Evolutionary conservation across 2,888 invertebrate genomes (phyloP).

Genomic region (Synanthedon vespiformis): DNA sequence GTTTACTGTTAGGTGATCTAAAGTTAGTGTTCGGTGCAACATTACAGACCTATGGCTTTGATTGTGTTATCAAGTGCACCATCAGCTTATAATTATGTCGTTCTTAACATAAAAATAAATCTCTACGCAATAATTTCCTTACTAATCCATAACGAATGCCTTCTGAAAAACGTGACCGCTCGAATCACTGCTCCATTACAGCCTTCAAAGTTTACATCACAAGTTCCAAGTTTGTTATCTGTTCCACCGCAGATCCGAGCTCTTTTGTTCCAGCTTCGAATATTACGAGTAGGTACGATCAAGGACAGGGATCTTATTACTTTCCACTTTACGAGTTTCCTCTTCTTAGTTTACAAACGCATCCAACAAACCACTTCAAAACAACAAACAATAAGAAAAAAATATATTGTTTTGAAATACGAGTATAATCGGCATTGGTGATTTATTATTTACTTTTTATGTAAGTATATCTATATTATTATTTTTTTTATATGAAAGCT

Average conservation of each 20-base stretch:
- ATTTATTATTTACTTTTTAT: too few species aligned
- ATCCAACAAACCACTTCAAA: background rate
- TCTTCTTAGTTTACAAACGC: background rate
- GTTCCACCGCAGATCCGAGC: conserved; percentile 15
- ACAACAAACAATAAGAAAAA: background rate
- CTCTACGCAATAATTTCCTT: too few species aligned
- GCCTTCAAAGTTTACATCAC: conserved; percentile 15
- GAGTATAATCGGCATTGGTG: too few species aligned
- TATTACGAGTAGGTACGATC: conserved; percentile 18
- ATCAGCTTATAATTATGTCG: too few species aligned
- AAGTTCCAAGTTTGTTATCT: conserved; percentile 28
- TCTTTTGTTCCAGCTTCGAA: conserved; percentile 21
- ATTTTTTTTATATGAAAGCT: too few species aligned
- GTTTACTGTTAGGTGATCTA: too few species aligned
- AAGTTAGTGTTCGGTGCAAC: too few species aligned
- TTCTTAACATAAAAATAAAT: too few species aligned
- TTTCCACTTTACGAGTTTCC: background rate
- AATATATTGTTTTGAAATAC: too few species aligned
- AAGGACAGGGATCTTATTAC: conserved; percentile 6
- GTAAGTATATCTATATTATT: too few species aligned
- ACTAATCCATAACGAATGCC: conserved; percentile 2
- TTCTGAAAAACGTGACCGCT: conserved; percentile 7
- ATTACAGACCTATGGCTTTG: too few species aligned
- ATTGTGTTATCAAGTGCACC: too few species aligned
- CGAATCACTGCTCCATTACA: conserved; percentile 14